Evolutionary conservation across 1,140 invertebrate species (phyloP).

Genomic region (Hestina assimilis): DNA sequence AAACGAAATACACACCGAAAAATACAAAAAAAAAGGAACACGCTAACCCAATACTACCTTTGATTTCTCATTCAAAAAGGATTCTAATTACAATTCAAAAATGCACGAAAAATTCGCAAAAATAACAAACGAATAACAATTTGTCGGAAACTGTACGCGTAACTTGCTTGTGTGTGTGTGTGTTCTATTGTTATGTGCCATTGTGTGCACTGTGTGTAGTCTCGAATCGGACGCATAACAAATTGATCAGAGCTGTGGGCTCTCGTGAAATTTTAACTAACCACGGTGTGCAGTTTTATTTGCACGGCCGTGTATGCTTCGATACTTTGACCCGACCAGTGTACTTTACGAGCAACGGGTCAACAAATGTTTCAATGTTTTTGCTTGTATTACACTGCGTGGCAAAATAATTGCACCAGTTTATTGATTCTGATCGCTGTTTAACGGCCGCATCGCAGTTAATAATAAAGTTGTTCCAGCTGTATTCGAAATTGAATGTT

Average conservation of each 20-base stretch:
- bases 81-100: conserved; percentile 23
- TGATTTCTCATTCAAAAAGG: conserved; percentile 19
- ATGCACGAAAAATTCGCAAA: conserved; percentile 4
- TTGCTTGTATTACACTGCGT: conserved; percentile 18
- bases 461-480: conserved; percentile 15
- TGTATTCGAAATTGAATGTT: background rate
- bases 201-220: too few species aligned
- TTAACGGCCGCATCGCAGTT: conserved; percentile 17
- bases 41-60: conserved; percentile 1
- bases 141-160: conserved; percentile 26
- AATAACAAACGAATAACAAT: conserved; percentile 36
- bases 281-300: conserved; percentile 43
- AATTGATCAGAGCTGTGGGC: conserved; percentile 29
- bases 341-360: conserved; percentile 9
- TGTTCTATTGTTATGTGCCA: too few species aligned
- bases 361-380: conserved; percentile 15
- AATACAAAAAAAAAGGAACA: background rate
- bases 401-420: conserved; percentile 30
- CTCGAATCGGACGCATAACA: conserved; percentile 37
- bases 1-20: background rate
- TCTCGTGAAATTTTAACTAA: conserved; percentile 51
- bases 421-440: conserved; percentile 31
- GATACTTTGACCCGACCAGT: conserved; percentile 10
- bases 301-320: conserved; percentile 28
- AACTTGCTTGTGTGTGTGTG: too few species aligned